Evolutionary conservation across 2,888 invertebrate species (phyloP), one percentile per base, ranked within the genome.

Genomic region (Caenorhabditis zanzibari): DNA sequence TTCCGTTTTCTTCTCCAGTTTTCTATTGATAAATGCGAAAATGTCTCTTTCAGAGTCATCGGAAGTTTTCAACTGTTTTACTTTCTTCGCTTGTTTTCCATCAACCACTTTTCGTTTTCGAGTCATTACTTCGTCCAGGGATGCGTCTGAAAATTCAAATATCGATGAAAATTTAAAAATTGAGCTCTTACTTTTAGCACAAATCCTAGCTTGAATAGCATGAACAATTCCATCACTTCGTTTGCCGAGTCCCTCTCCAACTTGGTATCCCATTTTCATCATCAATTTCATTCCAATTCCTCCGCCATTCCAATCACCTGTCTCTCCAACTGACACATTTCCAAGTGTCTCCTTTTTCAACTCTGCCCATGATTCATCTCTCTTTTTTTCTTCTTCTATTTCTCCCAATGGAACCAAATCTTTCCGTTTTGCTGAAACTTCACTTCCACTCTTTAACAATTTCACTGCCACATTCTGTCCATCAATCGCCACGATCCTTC

Each of bases 191-290:
- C 88, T 84, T 81, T 88, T 88, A 12, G 82, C 75, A 38, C 83
- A 81, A 35, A 87, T 74, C 32, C 80, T 79, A 0, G 88, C 86
- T 76, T 88, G 88, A 24, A 88, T 87, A 4, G 88, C 84, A 63
- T 88, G 88, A 2, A 88, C 86, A 64, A 88, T 88, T n/a, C 88
- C 88, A 61, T 88, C 88, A 47, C 75, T 88, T 19, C 74, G 47
- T 69, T 86, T 88, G 38, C 88, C 88, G 16, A 88, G 85, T 28
- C 88, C 88, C 69, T 88, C 61, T 71, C 86, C 88, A 49, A 85
- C 58, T 54, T 87, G 83, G 72, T 87, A 88, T 12, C 88, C 88
- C 88, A 88, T 88, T 68, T 86, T 86, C 73, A 86, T 85, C 85
- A 88, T 85, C 49, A 88, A 54, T 66, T 86, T 88, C 75, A 88